Percentiles rank a stretch among this genome's conserved stretches.
phyloP scores from a whole-genome alignment of 2,797 vertebrate species.

The Pseudochirops corinnae region DNA sequence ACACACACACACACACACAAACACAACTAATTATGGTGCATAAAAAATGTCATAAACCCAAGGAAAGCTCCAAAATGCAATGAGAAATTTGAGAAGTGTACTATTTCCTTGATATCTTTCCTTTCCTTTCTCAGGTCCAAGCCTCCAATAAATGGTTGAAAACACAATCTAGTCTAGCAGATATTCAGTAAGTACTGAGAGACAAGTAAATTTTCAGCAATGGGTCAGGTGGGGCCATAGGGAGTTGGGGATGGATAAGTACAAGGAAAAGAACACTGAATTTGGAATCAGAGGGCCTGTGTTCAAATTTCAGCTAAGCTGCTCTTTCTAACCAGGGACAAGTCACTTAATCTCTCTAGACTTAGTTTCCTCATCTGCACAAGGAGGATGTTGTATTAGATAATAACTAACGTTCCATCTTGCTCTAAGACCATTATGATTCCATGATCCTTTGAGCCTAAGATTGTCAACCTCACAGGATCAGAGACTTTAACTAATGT shows the following conservation, averaged over 20 bases:
- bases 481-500: neutral
- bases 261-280: neutral
- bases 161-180: neutral
- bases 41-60: neutral
- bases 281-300: neutral
- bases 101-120: neutral
- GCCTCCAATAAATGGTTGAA: neutral
- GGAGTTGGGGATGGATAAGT: neutral
- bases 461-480: neutral
- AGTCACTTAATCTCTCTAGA: neutral
- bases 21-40: neutral
- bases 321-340: neutral
- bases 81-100: neutral
- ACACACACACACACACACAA: neutral
- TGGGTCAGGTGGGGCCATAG: neutral
- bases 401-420: neutral
- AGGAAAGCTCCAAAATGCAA: neutral
- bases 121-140: neutral
- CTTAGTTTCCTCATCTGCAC: neutral
- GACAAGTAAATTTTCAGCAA: neutral
- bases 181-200: neutral
- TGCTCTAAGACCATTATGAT: neutral
- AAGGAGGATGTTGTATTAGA: neutral
- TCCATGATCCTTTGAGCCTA: neutral
- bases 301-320: neutral